Evolutionary conservation across 2,797 vertebrate genomes (phyloP).

Genomic region (Galaxias olidus): DNA sequence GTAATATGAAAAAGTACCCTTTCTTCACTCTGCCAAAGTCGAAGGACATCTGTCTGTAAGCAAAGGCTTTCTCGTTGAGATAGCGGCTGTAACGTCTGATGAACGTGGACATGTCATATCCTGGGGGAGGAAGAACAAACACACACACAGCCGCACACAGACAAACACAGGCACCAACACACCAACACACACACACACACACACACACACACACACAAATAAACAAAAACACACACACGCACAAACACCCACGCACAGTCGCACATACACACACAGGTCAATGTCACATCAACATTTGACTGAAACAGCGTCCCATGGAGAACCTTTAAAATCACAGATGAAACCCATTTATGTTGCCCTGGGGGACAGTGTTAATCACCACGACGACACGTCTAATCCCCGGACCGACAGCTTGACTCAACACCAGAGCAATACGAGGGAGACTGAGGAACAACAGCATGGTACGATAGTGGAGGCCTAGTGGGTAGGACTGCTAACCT

Average conservation of each 20-base stretch:
- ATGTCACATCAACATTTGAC: neutral
- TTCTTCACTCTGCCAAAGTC: constrained; percentile 98
- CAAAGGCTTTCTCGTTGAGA: constrained; percentile 97
- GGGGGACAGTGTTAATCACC: constrained; percentile 27
- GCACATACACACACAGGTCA: constrained; percentile 19
- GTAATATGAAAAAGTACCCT: constrained; percentile 77
- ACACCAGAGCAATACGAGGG: neutral
- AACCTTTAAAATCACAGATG: constrained; percentile 8
- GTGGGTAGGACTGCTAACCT: too few relatives aligned
- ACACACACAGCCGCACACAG: neutral
- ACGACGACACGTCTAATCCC: constrained; percentile 35
- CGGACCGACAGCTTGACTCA: neutral
- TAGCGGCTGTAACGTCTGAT: constrained; percentile 98
- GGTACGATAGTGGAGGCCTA: too few relatives aligned
- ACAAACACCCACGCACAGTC: neutral
- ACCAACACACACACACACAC: too few relatives aligned
- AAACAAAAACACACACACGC: neutral
- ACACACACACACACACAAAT: constrained; percentile 6
- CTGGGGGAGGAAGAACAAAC: constrained; percentile 66
- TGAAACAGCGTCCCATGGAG: constrained; percentile 6
- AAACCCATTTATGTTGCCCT: constrained; percentile 37
- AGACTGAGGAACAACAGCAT: too few relatives aligned
- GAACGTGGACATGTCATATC: constrained; percentile 99
- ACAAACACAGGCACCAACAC: too few relatives aligned
- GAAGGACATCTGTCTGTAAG: constrained; percentile 98